Base-by-base conservation (phyloP, 2,797 vertebrate species). In the Euphonia xanthogaster region DNA sequence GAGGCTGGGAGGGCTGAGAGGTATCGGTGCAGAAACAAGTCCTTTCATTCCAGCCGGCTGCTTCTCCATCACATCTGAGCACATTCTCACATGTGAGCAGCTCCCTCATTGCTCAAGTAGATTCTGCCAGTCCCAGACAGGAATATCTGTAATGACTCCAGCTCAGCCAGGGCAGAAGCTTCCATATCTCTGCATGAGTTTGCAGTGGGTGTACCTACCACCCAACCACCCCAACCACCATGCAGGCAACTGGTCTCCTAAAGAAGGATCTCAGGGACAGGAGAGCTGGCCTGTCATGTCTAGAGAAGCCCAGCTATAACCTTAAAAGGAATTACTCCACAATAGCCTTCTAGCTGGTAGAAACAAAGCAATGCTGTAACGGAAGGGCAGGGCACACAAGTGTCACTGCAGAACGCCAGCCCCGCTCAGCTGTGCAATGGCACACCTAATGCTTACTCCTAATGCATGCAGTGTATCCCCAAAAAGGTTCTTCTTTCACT, bases 181-280 rank as follows among this genome's bases (percentile, higher is more conserved):
- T 50, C 27, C 1, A 0, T 4, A 21, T 30, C 25, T 48, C 48
- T 65, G 24, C 13, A 3, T 0, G 8, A 57, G 13, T 54, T 11
- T 74, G 39, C 23, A 55, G 33, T 0, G 2, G 45, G 18, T 48
- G 6, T 13, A 37, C 5, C 24, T 14, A 73, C 14, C 9, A 30
- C 33, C 4, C 24, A 14, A 74, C 14, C 12, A 14, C 10, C 10
- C 17, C 45, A 62, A 14, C 21, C 3, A 77, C 24, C 27, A 48
- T 4, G 1, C 0, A 0, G 33, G 18, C 21, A 81, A 19, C 57
- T 70, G 37, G 5, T 47, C 33, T 48, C 67, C n/a, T 42, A 47
- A 68, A 62, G 47, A 78, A 9, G 12, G 10, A 17, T 58, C 44
- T 65, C 4, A 2, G 50, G 23, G 47, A 61, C 27, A 50, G 78